A percentile compares a stretch with the other conserved stretches of the same genome.
Evolutionary conservation across 2,113 vertebrate genomes (phyloP).

Genomic region (Hassar affinis): DNA sequence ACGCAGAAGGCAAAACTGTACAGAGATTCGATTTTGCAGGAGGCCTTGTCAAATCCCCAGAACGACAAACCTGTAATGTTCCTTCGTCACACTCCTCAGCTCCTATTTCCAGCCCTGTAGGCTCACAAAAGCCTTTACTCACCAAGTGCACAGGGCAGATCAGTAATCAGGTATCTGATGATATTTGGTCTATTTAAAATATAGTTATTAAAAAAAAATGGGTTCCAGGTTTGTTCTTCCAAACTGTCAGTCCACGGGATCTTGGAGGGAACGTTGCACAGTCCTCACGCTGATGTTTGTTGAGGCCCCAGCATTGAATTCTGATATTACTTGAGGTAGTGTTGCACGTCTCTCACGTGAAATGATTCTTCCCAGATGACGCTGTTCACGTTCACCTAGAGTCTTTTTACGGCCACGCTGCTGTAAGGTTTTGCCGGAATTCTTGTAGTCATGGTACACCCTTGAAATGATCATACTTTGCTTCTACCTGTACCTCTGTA

Average conservation of each 20-base stretch:
- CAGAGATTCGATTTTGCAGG: constrained; percentile 30
- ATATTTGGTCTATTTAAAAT: not conserved
- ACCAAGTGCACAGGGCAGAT: not conserved
- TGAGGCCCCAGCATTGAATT: no score
- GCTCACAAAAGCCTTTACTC: constrained; percentile 1
- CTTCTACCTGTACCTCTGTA: no score
- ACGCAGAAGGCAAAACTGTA: constrained; percentile 29
- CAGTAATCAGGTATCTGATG: constrained; percentile 5
- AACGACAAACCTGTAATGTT: constrained; percentile 21
- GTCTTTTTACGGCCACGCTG: no score
- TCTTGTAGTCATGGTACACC: no score
- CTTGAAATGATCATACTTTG: no score
- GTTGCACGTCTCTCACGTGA: no score
- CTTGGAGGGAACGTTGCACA: no score
- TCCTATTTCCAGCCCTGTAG: constrained; percentile 7
- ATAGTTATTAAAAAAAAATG: not conserved
- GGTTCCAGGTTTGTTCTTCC: not conserved
- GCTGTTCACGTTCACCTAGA: no score
- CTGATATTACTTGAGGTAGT: no score
- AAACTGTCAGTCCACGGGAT: not conserved
- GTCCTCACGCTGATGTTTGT: no score
- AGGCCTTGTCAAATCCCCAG: constrained; percentile 27
- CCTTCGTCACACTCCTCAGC: constrained; percentile 20
- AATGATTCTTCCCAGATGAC: no score
- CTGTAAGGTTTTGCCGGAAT: no score